Evolutionary conservation across 2,113 vertebrate species (phyloP), one percentile per base, ranked within the genome.

Genomic region (Paralichthys olivaceus): DNA sequence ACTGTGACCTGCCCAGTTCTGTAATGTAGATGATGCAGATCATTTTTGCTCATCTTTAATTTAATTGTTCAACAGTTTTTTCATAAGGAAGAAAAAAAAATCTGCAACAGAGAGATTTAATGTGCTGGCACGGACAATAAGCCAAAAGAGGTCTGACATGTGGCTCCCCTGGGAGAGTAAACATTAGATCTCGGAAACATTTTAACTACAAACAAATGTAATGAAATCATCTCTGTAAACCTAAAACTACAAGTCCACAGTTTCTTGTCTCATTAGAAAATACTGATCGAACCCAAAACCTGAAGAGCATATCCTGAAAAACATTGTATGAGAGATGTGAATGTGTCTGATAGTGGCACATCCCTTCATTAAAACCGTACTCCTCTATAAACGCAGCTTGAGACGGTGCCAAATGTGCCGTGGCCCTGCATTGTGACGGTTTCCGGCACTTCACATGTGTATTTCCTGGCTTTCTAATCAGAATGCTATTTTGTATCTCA

Each of bases 401-500:
- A 93, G 85, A 87, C 80, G 49, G 79, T 89, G 90, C 92, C 90
- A 93, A 92, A 92, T 92, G 89, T 86, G 88, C 89, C 86, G 80
- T 77, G 78, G 80, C 86, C 92, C 87, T 87, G 87, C 90, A 93
- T 91, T 88, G 93, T 92, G 91, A 89, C 92, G 92, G 94, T 95
- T 94, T 94, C 94, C 94, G 93, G 93, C 92, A 92, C 92, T 94
- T 89, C 90, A 94, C 80, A 86, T 84, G 91, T 91, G 89, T 90
- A 90, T 93, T 94, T 94, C 94, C 94, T 94, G 94, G 86, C 90
- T 91, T 92, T 93, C 93, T 94, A 94, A 94, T 94, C 93, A 94
- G 93, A 91, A 91, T 91, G 86, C 89, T 93, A 94, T 95, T 95
- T 93, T 94, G 89, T 87, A 84, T 90, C 92, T 91, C 91, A 86